Evolutionary conservation across 2,113 vertebrate species (phyloP), one percentile per base, ranked within the genome.

Genomic region (Chroicocephalus ridibundus): DNA sequence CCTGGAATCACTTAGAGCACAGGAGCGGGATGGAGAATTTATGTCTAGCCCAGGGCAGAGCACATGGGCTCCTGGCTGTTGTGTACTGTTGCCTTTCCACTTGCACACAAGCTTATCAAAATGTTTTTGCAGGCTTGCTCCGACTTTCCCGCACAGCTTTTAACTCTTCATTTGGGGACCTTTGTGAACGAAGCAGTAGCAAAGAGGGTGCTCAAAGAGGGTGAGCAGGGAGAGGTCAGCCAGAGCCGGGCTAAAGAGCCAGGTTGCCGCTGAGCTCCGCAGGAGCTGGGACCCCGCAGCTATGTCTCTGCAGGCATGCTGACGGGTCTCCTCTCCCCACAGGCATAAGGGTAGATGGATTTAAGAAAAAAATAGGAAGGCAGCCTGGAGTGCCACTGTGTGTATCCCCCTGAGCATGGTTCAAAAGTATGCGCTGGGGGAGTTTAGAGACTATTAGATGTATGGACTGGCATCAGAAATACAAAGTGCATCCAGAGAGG

Each of bases 1-100:
- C 94, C 92, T 95, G 94, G 96, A 95, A 96, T 92, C 95, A 93
- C 65, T 96, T 96, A 96, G 51, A 93, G 88, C 57, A 65, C 86
- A 94, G 61, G 81, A 94, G 52, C 0, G 0, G 69, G 77, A 82
- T 79, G 81, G 83, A 92, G 86, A 87, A 91, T 95, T 96, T 94
- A 89, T 94, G 88, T 92, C 52, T 92, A 94, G 96, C 94, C 96
- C 70, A 84, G 66, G 86, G 88, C 92, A 94, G 91, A 95, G 96
- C 93, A 96, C 15, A 3, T 92, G 94, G 86, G 52, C 76, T 93
- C 32, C 60, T 93, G 88, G 72, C 91, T 86, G 3, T 96, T 91
- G 94, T 78, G 65, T 72, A 27, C 69, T 88, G 60, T 84, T 93
- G 86, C 90, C 74, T 95, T 92, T 95, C 72, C 52, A 75, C 76